These are phyloP conservation scores for Dreissena polymorpha DNA, from an alignment of 1,140 invertebrate species.

Conservation along the genomic window DNA sequence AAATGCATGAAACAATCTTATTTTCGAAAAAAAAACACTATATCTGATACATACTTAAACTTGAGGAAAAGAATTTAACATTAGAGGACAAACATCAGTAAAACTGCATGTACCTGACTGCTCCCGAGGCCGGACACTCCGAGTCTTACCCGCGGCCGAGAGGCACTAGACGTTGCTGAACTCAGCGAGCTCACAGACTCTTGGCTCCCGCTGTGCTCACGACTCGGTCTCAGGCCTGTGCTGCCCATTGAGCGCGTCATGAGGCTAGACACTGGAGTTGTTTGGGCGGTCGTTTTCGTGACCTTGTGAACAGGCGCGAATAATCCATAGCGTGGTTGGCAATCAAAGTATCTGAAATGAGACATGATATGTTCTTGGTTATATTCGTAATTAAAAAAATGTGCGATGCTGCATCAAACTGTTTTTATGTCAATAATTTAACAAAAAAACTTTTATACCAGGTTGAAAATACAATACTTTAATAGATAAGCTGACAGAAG, in stretches of 20 bases:
- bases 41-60: no score
- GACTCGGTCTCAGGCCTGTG: constrained; percentile 82
- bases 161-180: constrained; percentile 87
- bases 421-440: no score
- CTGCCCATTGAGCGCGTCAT: constrained; percentile 68
- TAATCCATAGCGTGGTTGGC: constrained; percentile 92
- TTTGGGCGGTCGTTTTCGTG: constrained; percentile 53
- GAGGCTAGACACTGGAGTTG: constrained; percentile 58
- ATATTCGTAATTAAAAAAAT: no score
- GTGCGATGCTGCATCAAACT: no score
- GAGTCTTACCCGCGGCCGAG: constrained; percentile 86
- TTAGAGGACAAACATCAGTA: constrained; percentile 63
- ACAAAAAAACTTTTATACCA: no score
- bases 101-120: constrained; percentile 78
- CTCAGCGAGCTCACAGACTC: constrained; percentile 92
- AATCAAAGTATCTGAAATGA: constrained; percentile 93
- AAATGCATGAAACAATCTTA: no score
- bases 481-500: no score
- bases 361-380: no score
- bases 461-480: no score
- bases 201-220: constrained; percentile 82
- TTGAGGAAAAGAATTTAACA: no score
- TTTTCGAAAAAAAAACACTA: no score
- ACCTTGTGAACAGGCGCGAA: constrained; percentile 91
- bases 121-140: constrained; percentile 85